Conservation (phyloP, 2,797 vertebrate species). For the Neopelma chrysocephalum region DNA sequence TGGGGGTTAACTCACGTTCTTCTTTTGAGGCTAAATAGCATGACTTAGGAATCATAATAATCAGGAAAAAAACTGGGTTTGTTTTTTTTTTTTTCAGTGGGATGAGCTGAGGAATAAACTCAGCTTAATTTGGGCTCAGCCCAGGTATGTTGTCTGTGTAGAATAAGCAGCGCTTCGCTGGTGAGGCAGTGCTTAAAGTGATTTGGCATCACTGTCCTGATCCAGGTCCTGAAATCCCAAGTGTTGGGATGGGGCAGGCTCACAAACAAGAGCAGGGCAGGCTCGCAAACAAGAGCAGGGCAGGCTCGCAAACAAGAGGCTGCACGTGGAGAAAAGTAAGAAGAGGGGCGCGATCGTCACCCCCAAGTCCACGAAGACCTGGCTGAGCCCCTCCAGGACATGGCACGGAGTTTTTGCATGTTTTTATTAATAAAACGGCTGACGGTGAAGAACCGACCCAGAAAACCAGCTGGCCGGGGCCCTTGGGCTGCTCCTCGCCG, state of each 20-base stretch:
- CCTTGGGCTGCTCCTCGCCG: not conserved
- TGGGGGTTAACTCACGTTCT: rapidly evolving
- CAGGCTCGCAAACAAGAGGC: not conserved
- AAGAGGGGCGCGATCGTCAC: rapidly evolving
- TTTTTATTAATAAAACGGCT: slow-evolving; percentile 48
- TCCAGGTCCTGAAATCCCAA: not conserved
- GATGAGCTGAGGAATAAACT: not conserved
- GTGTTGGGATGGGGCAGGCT: not conserved
- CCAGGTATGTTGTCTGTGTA: rapidly evolving
- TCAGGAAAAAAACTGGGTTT: not conserved
- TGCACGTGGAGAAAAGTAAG: rapidly evolving
- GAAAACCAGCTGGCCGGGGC: not conserved
- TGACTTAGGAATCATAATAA: not conserved
- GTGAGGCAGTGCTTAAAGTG: not conserved
- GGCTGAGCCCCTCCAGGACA: not conserved
- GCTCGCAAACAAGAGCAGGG: not conserved
- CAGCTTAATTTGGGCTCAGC: not conserved
- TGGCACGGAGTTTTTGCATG: rapidly evolving
- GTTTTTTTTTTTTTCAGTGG: not conserved
- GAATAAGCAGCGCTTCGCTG: rapidly evolving
- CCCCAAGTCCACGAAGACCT: rapidly evolving
- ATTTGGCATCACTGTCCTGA: not conserved
- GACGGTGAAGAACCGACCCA: not conserved
- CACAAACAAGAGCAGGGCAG: not conserved
- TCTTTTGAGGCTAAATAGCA: not conserved